Evolutionary conservation across 2,113 vertebrate species (phyloP).

Genomic region (Orientallactaga bullata): DNA sequence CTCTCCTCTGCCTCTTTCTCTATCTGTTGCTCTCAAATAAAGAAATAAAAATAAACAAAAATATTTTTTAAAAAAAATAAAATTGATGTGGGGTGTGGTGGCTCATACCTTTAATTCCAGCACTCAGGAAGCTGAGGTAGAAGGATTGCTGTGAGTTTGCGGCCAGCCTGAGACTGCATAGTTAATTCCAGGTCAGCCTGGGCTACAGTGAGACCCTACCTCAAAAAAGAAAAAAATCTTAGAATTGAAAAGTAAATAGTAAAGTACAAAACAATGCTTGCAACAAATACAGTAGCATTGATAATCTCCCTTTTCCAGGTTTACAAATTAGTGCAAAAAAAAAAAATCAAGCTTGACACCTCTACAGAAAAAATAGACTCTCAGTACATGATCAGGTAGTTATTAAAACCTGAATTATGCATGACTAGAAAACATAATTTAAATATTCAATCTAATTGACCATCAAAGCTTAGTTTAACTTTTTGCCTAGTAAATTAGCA

Average conservation of each 20-base stretch:
- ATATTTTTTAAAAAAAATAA: too few species aligned
- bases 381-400: not conserved
- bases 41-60: too few species aligned
- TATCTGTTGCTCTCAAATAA: too few species aligned
- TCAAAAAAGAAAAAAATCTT: not conserved
- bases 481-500: not conserved
- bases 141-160: too few species aligned
- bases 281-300: not conserved
- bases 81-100: too few species aligned
- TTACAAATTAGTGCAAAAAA: not conserved
- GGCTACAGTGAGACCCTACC: too few species aligned
- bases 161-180: too few species aligned
- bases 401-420: constrained; percentile 22
- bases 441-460: constrained; percentile 6
- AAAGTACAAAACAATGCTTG: not conserved
- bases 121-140: too few species aligned
- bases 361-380: not conserved
- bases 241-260: not conserved
- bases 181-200: too few species aligned
- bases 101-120: too few species aligned
- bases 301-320: not conserved
- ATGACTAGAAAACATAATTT: not conserved
- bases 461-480: not conserved
- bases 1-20: too few species aligned
- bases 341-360: not conserved